Conservation (phyloP, 64 coral and sea anemone genomes). For the Trachythela sp. region DNA sequence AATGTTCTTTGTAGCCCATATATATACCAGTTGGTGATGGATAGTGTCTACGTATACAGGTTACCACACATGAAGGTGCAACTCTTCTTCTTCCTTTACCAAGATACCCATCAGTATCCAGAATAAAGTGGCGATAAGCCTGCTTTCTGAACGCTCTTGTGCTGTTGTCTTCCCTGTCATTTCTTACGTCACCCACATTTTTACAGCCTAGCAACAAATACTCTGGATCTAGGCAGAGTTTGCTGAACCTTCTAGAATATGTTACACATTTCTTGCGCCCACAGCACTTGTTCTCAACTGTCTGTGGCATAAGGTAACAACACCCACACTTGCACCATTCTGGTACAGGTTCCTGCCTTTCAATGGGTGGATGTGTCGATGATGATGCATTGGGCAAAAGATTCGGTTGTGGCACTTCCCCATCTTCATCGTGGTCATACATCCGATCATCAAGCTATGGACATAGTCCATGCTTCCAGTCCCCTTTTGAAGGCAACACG, state of each 20-base stretch:
- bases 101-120: not conserved
- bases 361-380: not conserved
- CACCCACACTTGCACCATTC: conserved; percentile 35
- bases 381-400: not conserved
- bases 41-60: not conserved
- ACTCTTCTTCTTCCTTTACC: conserved; percentile 32
- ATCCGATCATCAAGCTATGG: conserved; percentile 29
- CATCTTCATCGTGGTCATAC: conserved; percentile 39
- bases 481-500: not conserved
- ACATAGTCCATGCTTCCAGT: conserved; percentile 43
- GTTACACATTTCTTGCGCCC: not conserved
- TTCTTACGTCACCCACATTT: conserved; percentile 5
- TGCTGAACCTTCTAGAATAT: not conserved
- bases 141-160: conserved; percentile 29
- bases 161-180: conserved; percentile 28
- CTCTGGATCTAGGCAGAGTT: conserved; percentile 29
- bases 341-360: not conserved
- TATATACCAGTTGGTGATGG: conserved; percentile 29
- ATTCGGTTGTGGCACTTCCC: not conserved
- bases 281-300: conserved; percentile 42
- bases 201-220: not conserved
- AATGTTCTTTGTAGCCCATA: conserved; percentile 24
- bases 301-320: conserved; percentile 1
- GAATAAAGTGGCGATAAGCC: not conserved
- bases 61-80: conserved; percentile 16